Conservation (phyloP, 2,113 vertebrate genomes). For the Muntiacus muntjak region DNA sequence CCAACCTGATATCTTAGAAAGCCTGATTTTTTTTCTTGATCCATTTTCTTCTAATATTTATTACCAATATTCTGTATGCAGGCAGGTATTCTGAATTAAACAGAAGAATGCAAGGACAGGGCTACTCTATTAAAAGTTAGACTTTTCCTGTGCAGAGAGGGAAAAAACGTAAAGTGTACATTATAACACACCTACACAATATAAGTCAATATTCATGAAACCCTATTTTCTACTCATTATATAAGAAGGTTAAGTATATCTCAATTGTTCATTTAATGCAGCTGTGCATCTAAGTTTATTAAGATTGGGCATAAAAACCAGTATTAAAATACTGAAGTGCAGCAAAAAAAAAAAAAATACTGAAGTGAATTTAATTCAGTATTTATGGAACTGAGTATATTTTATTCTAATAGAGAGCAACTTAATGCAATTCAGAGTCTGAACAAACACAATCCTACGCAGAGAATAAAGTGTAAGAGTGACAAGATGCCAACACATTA, state of each 20-base stretch:
- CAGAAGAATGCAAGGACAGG: neutral
- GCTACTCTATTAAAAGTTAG: neutral
- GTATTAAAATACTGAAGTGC: neutral
- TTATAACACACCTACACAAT: neutral
- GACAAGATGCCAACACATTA: conserved; percentile 58
- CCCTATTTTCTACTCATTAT: neutral
- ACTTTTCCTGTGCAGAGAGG: neutral
- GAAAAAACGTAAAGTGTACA: neutral
- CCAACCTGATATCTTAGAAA: neutral
- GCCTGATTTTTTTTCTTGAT: neutral
- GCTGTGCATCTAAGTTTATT: neutral
- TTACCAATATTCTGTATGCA: neutral
- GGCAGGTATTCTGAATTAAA: neutral
- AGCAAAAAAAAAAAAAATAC: neutral
- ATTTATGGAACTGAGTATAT: conserved; percentile 33
- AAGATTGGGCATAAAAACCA: conserved; percentile 1
- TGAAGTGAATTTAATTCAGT: conserved; percentile 34
- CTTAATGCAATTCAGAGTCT: conserved; percentile 44
- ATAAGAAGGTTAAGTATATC: neutral
- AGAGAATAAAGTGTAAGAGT: conserved; percentile 27
- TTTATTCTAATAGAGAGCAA: conserved; percentile 37
- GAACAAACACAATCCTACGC: conserved; percentile 38
- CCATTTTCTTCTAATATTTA: neutral
- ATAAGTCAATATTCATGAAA: neutral
- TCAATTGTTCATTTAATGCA: neutral